Conservation (phyloP, 2,797 vertebrate genomes). For the Anableps anableps region DNA sequence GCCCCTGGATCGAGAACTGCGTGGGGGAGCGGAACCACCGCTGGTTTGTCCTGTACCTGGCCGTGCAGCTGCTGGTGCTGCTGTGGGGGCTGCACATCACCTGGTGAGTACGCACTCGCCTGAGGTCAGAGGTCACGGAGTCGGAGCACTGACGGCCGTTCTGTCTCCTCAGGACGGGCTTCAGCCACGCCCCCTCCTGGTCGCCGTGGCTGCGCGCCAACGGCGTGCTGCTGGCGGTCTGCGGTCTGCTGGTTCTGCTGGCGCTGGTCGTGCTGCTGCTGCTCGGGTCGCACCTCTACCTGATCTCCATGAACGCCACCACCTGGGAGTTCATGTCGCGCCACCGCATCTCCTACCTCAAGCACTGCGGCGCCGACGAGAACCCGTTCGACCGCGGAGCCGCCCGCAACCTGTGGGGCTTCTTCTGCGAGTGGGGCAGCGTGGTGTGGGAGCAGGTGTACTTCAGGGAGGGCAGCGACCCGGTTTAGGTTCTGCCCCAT, state of each 20-base stretch:
- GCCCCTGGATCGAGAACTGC: slow-evolving; percentile 97
- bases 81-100: slow-evolving; percentile 88
- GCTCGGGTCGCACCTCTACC: slow-evolving; percentile 91
- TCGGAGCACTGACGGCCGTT: neutral
- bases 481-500: slow-evolving; percentile 71
- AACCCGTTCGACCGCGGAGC: slow-evolving; percentile 94
- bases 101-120: slow-evolving; percentile 83
- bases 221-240: slow-evolving; percentile 82
- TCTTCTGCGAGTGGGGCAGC: slow-evolving; percentile 88
- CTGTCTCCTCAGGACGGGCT: slow-evolving; percentile 86
- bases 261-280: slow-evolving; percentile 84
- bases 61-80: slow-evolving; percentile 87
- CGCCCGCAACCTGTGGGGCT: slow-evolving; percentile 88
- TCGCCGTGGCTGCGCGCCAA: slow-evolving; percentile 85
- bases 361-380: slow-evolving; percentile 83
- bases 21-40: slow-evolving; percentile 94
- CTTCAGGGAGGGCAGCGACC: slow-evolving; percentile 79
- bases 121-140: neutral
- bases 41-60: slow-evolving; percentile 89
- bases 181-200: slow-evolving; percentile 79
- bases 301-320: slow-evolving; percentile 92
- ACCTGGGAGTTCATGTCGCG: slow-evolving; percentile 98
- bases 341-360: slow-evolving; percentile 95
- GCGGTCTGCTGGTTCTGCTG: slow-evolving; percentile 79
- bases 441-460: slow-evolving; percentile 91